Base-by-base conservation (phyloP, 2,113 vertebrate genomes). In the Callaeas wilsoni region DNA sequence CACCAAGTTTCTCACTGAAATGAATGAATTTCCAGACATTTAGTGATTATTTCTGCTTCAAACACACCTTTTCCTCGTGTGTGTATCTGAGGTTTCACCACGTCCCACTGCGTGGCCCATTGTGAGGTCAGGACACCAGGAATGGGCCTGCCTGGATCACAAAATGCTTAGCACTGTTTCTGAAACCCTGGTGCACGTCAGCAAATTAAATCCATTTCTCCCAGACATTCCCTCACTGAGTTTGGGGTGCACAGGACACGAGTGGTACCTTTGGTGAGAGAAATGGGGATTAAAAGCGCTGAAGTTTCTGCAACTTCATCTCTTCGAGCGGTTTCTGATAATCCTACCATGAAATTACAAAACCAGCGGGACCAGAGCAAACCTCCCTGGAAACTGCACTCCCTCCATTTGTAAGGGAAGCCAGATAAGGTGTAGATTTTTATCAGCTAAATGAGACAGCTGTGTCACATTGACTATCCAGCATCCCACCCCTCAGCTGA, bases 271-370 rank as follows among this genome's bases (percentile, higher is more conserved):
- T 53, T 77, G 71, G 73, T 37, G 80, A 67, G 52, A 57, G 83
- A 84, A 59, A 78, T 0, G n/a, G 56, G 64, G 33, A 90, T 90
- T 92, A 67, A 90, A 86, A 78, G 76, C 80, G 6, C 41, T 27
- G 35, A 78, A 84, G 33, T 90, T 90, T 70, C 80, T 90, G 89
- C 55, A 89, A 32, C 76, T 89, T 49, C 76, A 37, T 74, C 64
- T 94, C 84, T 93, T 26, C 15, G 2, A 93, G 94, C 71, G 63
- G 47, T 59, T 87, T 21, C 96, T 89, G 86, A 71, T 93, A 95
- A 94, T 87, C 86, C 80, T 95, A 93, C 94, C 90, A 84, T 81
- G 86, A 95, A 96, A 96, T 95, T 89, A 90, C 86, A 90, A 86
- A 95, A 92, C 1, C 83, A 94, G 90, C 18, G 0, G 88, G 85